phyloP scores from a whole-genome alignment of 2,888 invertebrate species.

The Acleris emargana region DNA sequence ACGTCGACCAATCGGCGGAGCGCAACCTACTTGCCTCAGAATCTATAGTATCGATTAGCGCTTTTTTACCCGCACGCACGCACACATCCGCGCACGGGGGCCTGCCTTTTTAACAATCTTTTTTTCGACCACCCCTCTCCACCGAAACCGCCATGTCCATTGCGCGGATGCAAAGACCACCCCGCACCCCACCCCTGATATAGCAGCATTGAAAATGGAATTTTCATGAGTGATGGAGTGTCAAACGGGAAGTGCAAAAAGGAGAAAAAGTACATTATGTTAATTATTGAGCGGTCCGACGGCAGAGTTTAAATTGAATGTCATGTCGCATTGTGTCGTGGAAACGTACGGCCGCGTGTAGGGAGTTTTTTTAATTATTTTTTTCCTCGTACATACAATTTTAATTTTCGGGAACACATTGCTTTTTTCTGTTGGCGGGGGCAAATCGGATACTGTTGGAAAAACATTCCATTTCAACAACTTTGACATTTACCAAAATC shows the following conservation, averaged over 20 bases:
- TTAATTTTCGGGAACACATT: slow-evolving; percentile 32
- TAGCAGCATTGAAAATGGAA: slow-evolving; percentile 83
- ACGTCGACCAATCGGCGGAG: slow-evolving; percentile 67
- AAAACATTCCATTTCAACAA: background rate
- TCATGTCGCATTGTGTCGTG: slow-evolving; percentile 66
- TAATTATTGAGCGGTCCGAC: slow-evolving; percentile 79
- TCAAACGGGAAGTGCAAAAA: slow-evolving; percentile 83
- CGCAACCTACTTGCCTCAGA: slow-evolving; percentile 81
- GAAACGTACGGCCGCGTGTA: slow-evolving; percentile 53
- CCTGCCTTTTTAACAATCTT: slow-evolving; percentile 83
- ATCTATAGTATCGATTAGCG: slow-evolving; percentile 84
- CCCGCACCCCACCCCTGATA: slow-evolving; percentile 72
- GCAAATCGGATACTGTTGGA: background rate
- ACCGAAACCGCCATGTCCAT: slow-evolving; percentile 81
- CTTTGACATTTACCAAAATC: too few species aligned
- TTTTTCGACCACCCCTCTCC: slow-evolving; percentile 78
- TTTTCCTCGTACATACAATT: slow-evolving; percentile 29
- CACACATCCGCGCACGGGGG: slow-evolving; percentile 79
- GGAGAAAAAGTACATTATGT: slow-evolving; percentile 83
- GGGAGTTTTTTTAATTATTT: slow-evolving; percentile 51
- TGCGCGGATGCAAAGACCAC: slow-evolving; percentile 83
- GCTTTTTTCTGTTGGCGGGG: slow-evolving; percentile 3
- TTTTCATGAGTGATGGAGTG: slow-evolving; percentile 85
- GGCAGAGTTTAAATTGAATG: slow-evolving; percentile 81
- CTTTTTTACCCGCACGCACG: slow-evolving; percentile 81